Evolutionary conservation across 2,113 vertebrate genomes (phyloP).

Genomic region (Prunella himalayana): DNA sequence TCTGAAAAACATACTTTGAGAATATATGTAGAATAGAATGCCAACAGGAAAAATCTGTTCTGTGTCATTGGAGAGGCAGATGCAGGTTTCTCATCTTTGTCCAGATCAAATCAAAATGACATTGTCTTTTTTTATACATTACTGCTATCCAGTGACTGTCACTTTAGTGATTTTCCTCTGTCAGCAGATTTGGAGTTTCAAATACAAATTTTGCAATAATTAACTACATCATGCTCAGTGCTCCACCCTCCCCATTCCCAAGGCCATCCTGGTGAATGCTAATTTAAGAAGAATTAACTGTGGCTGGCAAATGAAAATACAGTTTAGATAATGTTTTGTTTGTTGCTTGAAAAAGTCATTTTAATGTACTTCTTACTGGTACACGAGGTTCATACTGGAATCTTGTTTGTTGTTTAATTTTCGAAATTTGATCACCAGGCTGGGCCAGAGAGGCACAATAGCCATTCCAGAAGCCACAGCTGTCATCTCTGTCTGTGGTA

Average conservation of each 20-base stretch:
- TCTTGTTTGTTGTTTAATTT: not conserved
- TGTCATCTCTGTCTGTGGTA: not conserved
- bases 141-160: not conserved
- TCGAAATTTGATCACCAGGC: not conserved
- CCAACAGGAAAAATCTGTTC: constrained; percentile 50
- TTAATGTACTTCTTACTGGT: not conserved
- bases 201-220: not conserved
- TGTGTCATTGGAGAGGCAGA: constrained; percentile 30
- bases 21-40: constrained; percentile 43
- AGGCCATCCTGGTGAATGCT: not conserved
- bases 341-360: not conserved
- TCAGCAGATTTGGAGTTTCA: constrained; percentile 26
- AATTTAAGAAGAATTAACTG: not conserved
- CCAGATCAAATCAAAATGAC: constrained; percentile 52
- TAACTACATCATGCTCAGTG: not conserved
- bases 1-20: constrained; percentile 36
- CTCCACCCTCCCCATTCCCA: not conserved
- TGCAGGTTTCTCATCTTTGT: constrained; percentile 21
- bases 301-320: not conserved
- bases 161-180: not conserved
- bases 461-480: not conserved
- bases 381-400: not conserved
- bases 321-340: not conserved
- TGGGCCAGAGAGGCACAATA: not conserved
- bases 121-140: constrained; percentile 23